Evolutionary conservation across 2,888 invertebrate genomes (phyloP), one percentile per base, ranked within the genome.

Genomic region (Tetrapedia diversipes): DNA sequence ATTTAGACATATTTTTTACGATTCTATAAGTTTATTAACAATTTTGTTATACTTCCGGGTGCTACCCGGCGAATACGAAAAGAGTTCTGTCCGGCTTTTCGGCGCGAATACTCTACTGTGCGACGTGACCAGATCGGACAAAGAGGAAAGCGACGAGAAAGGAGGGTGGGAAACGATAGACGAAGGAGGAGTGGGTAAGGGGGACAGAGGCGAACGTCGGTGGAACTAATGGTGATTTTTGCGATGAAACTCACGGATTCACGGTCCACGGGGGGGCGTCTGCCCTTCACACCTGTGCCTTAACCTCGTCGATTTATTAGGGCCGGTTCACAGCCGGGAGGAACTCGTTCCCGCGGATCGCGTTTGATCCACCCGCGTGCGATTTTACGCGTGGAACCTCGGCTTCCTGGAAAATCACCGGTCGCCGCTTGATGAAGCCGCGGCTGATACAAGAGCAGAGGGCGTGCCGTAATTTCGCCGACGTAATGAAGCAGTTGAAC

Each of bases 401-500:
- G 6, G 43, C 41, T 73, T 73, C 69, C 54, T 64, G 78, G 78
- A 66, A 79, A 79, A 73, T 64, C 66, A 24, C 53, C 69, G 76
- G 64, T 49, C n/a, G n/a, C 56, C 83, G 79, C 81, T 85, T 86
- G 83, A 83, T 80, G 84, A 80, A 82, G 79, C 65, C 66, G 78
- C 80, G 78, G 82, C 80, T 83, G 85, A n/a, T 85, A 86, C 87
- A 87, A 86, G n/a, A 87, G 87, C 87, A 88, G 87, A 87, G 81
- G 87, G 87, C 80, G 82, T 81, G 79, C 85, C 84, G 86, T 84
- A 83, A 86, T 84, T 85, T 86, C 82, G 79, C 76, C 77, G 83
- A 80, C 77, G 86, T 87, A 89, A 89, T 89, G 86, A 87, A 89
- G 89, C 85, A 86, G 84, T 88, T 86, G 85, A 80, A 73, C 67